Percentiles rank a stretch among this genome's conserved stretches.
These are phyloP conservation scores for Acipenser oxyrinchus DNA, from an alignment of 2,797 vertebrate species.

Conservation along the genomic window DNA sequence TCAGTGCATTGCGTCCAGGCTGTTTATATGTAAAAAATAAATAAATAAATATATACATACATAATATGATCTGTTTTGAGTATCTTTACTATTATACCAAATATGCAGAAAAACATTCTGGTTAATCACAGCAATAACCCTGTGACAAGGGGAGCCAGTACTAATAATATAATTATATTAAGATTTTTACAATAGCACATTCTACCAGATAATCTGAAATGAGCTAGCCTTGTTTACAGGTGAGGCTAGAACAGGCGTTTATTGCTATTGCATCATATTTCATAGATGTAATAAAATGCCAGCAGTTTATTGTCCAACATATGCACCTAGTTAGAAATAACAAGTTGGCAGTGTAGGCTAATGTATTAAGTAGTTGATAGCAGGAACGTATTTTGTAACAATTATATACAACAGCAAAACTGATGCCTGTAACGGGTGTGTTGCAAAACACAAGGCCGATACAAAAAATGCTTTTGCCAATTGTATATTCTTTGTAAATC, in stretches of 20 bases:
- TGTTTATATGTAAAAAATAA: conserved; percentile 29
- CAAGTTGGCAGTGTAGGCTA: not conserved
- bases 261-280: too few species aligned
- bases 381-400: not conserved
- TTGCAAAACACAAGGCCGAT: not conserved
- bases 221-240: too few species aligned
- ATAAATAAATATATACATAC: conserved; percentile 7
- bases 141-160: not conserved
- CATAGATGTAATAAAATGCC: too few species aligned
- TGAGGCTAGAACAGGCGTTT: too few species aligned
- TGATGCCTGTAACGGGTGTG: conserved; percentile 4
- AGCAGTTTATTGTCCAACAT: too few species aligned
- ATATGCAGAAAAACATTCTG: too few species aligned
- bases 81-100: too few species aligned
- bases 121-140: not conserved
- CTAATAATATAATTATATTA: not conserved
- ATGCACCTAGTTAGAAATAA: too few species aligned
- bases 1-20: conserved; percentile 60
- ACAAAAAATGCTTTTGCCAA: not conserved
- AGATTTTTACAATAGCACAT: not conserved
- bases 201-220: not conserved
- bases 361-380: not conserved
- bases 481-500: not conserved
- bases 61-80: not conserved
- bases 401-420: conserved; percentile 1